Base-by-base conservation (phyloP, 2,888 invertebrate species). In the Orchesellides sinensis region DNA sequence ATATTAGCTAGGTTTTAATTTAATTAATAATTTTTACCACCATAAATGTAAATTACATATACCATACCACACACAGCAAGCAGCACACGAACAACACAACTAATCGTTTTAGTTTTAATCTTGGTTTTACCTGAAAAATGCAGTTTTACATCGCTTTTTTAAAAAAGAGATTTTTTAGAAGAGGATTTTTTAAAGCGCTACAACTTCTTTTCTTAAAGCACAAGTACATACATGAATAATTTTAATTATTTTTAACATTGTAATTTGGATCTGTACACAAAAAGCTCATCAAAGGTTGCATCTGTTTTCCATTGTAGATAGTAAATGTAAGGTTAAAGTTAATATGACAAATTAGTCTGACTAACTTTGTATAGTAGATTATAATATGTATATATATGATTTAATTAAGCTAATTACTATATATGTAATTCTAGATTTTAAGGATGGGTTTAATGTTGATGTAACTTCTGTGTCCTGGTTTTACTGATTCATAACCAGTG, bases 261-360 rank as follows among this genome's bases (percentile, higher is more conserved):
- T 23, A n/a, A n/a, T n/a, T n/a, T n/a, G n/a, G n/a, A n/a, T n/a
- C 21, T 23, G 14, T 32, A 66, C 63, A 52, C 35, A 45, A 56
- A 65, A 32, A 56, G 79, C 79, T 79, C 79, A 79, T 79, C 79
- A 79, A 79, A 79, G 78, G 79, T 79, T 79, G 49, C 79, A 70
- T 79, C 79, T 79, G 79, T 79, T 79, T 79, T 79, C 79, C 70
- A 63, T 3, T 79, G 70, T 79, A 70, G 29, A 79, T 70, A 79
- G n/a, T 45, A 45, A 35, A 56, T 40, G 23, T 59, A 65, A 35
- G n/a, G n/a, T n/a, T 25, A 25, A 63, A 40, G 17, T 19, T 56
- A 56, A 70, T 29, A 21, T 17, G 19, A 73, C 21, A 73, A 29
- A 61, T 63, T 68, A 40, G n/a, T 8, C 10, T 35, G 23, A 29